Evolutionary conservation across 1,140 invertebrate genomes (phyloP), one percentile per base, ranked within the genome.

Genomic region (Papilio xuthus): DNA sequence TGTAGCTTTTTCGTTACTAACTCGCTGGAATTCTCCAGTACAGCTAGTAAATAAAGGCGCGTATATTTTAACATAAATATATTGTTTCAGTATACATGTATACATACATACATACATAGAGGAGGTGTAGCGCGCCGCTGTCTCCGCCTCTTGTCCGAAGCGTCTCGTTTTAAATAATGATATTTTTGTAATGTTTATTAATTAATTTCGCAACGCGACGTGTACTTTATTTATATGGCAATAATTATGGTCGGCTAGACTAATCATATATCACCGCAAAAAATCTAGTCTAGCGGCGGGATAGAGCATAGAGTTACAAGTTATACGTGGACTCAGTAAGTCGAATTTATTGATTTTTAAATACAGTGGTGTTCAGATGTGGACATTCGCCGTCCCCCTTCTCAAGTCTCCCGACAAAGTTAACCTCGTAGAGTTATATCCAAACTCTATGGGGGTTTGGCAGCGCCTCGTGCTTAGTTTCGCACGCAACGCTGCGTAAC

Each of bases 11-110:
- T 71, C 32, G 37, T 71, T 70, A n/a, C 41, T 32, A 37, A 0
- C 32, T 13, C 18, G 63, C 8, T 9, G 4, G 3, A 41, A 41
- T 4, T 42, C 15, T 18, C 32, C 69, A 18, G 12, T 71, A 20
- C 53, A 71, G 69, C 37, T 71, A 20, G n/a, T 71, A 44, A 15
- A 71, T 67, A 47, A 50, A 15, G 47, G 26, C 26, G 72, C 26
- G 47, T 74, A 47, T 74, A 74, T 74, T 74, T 56, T 74, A 74
- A 50, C 56, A 74, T 28, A n/a, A 50, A 74, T 74, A 53, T 74
- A 53, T 56, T 47, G 23, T 74, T 73, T 73, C 23, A 47, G 18
- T 37, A 74, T 50, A 28, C 44, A 74, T 20, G n/a, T n/a, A n/a
- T n/a, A n/a, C 50, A 42, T 72, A 72, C 20, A 72, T 71, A 70